These are phyloP conservation scores for Periparus ater DNA, from an alignment of 2,797 vertebrate species.

Conservation along the genomic window DNA sequence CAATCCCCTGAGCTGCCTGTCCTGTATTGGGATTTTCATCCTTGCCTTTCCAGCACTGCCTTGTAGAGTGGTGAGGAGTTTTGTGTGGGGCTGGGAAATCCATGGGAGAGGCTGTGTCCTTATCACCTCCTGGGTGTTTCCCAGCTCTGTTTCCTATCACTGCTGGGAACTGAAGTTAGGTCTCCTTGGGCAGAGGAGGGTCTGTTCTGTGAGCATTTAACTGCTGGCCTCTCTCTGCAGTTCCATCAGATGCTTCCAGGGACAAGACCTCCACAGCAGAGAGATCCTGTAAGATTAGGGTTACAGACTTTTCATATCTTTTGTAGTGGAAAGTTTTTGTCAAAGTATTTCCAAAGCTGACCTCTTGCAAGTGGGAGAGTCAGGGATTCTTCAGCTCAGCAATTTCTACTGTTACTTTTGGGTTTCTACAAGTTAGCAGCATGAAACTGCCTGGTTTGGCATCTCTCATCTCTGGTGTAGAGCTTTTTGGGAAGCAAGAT, in stretches of 20 bases:
- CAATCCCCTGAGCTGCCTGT: neutral
- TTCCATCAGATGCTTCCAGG: neutral
- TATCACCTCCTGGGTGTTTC: neutral
- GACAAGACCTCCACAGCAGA: neutral
- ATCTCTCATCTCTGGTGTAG: neutral
- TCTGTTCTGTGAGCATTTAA: neutral
- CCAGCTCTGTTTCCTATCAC: neutral
- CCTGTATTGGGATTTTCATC: rapidly evolving
- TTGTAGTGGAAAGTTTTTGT: neutral
- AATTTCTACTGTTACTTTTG: neutral
- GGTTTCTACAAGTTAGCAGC: neutral
- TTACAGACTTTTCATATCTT: neutral
- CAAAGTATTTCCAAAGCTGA: neutral
- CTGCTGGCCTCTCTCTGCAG: neutral
- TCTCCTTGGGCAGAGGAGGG: neutral
- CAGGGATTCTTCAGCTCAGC: neutral
- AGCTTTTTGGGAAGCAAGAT: neutral
- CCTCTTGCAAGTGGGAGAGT: rapidly evolving
- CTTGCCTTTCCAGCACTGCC: neutral
- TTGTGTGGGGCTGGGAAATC: neutral
- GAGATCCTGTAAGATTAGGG: neutral
- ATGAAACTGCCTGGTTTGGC: neutral
- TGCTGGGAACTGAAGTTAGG: neutral
- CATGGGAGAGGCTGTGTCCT: neutral
- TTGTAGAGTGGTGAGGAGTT: rapidly evolving